phyloP scores from a whole-genome alignment of 2,888 invertebrate genomes.

The Ophion costatus region DNA sequence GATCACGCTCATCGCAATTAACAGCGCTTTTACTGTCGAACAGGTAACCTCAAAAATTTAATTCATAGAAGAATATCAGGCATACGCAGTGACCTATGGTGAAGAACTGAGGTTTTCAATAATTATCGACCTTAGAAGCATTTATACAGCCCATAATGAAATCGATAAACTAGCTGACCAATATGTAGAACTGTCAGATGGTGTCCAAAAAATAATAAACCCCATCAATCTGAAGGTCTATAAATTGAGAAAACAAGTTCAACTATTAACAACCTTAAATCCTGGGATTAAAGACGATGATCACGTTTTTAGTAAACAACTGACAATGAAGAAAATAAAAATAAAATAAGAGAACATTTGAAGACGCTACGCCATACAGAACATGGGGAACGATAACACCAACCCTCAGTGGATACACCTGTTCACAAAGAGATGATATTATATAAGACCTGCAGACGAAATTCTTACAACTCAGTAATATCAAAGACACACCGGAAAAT shows the following conservation, averaged over 20 bases:
- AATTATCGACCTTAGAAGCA: conserved; percentile 47
- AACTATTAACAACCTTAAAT: conserved; percentile 28
- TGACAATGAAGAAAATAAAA: neutral
- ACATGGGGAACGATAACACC: conserved; percentile 48
- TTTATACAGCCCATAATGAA: conserved; percentile 26
- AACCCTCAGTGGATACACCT: conserved; percentile 8
- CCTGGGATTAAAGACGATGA: conserved; percentile 10
- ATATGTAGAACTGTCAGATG: conserved; percentile 16
- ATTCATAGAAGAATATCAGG: conserved; percentile 49
- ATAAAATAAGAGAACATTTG: conserved; percentile 6
- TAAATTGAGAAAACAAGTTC: conserved; percentile 45
- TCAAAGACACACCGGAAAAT: conserved; percentile 31
- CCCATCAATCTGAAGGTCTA: conserved; percentile 28
- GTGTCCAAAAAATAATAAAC: conserved; percentile 32
- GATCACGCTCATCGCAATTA: conserved; percentile 35
- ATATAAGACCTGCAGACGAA: conserved; percentile 31
- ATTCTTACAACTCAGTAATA: conserved; percentile 35
- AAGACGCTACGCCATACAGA: conserved; percentile 42
- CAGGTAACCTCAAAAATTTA: conserved; percentile 44
- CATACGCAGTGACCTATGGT: conserved; percentile 46
- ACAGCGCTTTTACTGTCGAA: conserved; percentile 44
- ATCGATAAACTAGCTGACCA: conserved; percentile 19
- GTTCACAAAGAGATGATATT: conserved; percentile 31
- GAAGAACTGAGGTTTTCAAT: conserved; percentile 48
- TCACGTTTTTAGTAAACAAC: conserved; percentile 2